These are phyloP conservation scores for Sturnira hondurensis DNA, from an alignment of 2,113 vertebrate species.

Conservation along the genomic window DNA sequence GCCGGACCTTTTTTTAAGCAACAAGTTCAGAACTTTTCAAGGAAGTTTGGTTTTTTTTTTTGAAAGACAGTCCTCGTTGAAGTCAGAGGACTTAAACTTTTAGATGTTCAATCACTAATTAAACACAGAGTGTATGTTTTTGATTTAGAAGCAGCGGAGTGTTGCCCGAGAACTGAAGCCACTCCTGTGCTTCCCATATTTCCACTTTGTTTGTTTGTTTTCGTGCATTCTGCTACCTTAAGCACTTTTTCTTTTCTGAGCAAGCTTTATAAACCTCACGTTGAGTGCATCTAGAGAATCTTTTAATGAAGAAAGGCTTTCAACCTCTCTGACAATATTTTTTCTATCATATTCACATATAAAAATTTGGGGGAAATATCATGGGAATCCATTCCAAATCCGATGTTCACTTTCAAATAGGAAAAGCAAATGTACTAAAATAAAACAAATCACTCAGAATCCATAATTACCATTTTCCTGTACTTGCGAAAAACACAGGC, in stretches of 20 bases:
- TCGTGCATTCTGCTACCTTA: constrained; percentile 51
- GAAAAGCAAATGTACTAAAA: constrained; percentile 39
- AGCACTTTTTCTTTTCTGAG: constrained; percentile 56
- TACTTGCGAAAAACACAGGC: neutral
- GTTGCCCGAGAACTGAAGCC: constrained; percentile 43
- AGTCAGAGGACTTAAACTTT: constrained; percentile 54
- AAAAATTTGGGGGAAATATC: constrained; percentile 36
- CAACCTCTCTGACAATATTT: constrained; percentile 24
- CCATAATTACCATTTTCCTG: neutral
- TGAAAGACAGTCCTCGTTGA: constrained; percentile 37
- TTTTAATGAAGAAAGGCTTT: constrained; percentile 69
- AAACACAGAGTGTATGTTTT: constrained; percentile 52
- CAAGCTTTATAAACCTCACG: constrained; percentile 47
- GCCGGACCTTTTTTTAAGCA: constrained; percentile 9
- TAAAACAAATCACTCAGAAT: constrained; percentile 34
- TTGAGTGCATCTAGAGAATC: neutral
- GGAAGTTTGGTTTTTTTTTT: neutral
- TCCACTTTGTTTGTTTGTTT: constrained; percentile 67
- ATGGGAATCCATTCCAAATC: constrained; percentile 41
- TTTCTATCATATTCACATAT: constrained; percentile 20
- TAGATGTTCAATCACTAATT: constrained; percentile 60
- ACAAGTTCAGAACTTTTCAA: constrained; percentile 3
- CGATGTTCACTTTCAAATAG: constrained; percentile 38
- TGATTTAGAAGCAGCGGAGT: constrained; percentile 51
- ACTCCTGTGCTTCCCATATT: constrained; percentile 47